Percentiles rank a stretch among this genome's conserved stretches.
Conservation (phyloP, 2,113 vertebrate genomes). For the Aphyosemion australe region DNA sequence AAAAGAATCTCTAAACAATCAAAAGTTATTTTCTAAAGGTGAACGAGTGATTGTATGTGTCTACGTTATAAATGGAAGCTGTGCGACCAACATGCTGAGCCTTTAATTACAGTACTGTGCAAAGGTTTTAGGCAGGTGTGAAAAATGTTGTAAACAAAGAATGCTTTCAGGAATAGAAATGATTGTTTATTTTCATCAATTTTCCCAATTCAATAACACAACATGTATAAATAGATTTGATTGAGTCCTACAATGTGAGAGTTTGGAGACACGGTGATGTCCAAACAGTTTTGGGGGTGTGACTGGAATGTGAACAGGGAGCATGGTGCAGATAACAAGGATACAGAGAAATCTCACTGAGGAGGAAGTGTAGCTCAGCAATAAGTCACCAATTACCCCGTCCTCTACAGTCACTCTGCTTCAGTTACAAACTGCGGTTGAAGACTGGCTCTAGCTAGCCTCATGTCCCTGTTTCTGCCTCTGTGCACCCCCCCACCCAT, state of each 20-base stretch:
- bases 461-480: slow-evolving; percentile 22
- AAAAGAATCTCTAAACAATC: too few relatives aligned
- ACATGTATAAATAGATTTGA: too few relatives aligned
- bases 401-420: not conserved
- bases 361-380: slow-evolving; percentile 12
- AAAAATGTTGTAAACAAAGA: too few relatives aligned
- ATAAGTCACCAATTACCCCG: slow-evolving; percentile 23
- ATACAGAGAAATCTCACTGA: slow-evolving; percentile 36
- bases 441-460: slow-evolving; percentile 9
- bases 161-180: too few relatives aligned
- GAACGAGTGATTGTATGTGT: too few relatives aligned
- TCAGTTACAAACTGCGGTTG: not conserved
- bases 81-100: too few relatives aligned
- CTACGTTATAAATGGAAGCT: too few relatives aligned
- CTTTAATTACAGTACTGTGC: too few relatives aligned
- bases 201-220: too few relatives aligned
- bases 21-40: too few relatives aligned
- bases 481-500: slow-evolving; percentile 5
- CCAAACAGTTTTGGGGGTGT: slow-evolving; percentile 17
- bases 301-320: slow-evolving; percentile 29
- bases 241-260: not conserved
- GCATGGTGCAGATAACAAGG: slow-evolving; percentile 45
- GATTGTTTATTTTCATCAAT: too few relatives aligned
- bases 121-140: too few relatives aligned
- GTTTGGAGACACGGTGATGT: slow-evolving; percentile 33